Evolutionary conservation across 2,888 invertebrate genomes (phyloP).

Genomic region (Troilus luridus): DNA sequence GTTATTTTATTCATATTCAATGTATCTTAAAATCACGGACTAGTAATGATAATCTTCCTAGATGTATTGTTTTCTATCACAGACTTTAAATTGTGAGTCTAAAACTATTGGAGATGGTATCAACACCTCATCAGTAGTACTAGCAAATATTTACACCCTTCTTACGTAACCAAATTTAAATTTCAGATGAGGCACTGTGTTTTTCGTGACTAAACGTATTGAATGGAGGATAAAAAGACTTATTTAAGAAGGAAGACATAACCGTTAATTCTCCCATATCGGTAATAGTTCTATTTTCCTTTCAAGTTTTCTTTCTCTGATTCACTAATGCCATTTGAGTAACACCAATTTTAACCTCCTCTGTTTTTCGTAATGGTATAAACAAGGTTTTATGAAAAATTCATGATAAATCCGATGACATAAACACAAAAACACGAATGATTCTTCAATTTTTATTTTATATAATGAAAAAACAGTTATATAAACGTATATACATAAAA

Average conservation of each 20-base stretch:
- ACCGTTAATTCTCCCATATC: background rate
- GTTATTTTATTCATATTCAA: too few species aligned
- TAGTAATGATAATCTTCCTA: too few species aligned
- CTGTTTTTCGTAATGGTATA: background rate
- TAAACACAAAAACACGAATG: background rate
- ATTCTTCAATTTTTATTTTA: background rate
- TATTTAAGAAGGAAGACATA: background rate
- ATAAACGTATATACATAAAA: too few species aligned
- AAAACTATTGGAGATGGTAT: background rate
- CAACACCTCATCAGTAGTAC: background rate
- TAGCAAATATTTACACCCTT: background rate
- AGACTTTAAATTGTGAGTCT: background rate
- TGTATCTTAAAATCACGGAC: too few species aligned
- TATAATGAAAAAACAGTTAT: too few species aligned
- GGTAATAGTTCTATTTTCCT: background rate
- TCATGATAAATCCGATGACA: background rate
- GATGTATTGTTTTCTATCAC: background rate
- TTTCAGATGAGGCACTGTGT: background rate
- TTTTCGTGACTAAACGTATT: background rate
- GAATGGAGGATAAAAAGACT: background rate
- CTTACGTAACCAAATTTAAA: slow-evolving; percentile 29
- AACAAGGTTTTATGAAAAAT: background rate
- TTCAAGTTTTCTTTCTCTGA: background rate
- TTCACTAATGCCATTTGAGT: background rate
- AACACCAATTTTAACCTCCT: background rate